These are phyloP conservation scores for Myopa testacea DNA, from an alignment of 2,888 invertebrate species.

Conservation along the genomic window DNA sequence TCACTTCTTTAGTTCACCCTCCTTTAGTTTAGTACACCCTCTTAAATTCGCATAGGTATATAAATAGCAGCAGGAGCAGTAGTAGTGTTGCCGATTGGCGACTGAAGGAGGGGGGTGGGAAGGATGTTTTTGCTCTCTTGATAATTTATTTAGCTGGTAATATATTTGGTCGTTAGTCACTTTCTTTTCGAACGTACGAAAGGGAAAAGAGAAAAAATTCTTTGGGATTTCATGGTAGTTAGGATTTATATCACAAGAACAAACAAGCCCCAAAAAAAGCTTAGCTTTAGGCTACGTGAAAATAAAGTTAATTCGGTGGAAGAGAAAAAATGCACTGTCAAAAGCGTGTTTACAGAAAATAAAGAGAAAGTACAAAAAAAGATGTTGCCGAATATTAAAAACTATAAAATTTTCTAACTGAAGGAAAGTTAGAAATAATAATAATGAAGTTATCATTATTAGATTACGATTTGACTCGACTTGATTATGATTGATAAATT, in stretches of 20 bases:
- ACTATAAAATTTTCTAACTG: too few relatives aligned
- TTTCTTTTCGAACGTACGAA: slow-evolving; percentile 16
- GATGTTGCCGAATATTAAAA: too few relatives aligned
- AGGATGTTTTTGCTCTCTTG: slow-evolving; percentile 9
- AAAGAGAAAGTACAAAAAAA: too few relatives aligned
- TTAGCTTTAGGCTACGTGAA: slow-evolving; percentile 6
- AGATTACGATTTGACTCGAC: too few relatives aligned
- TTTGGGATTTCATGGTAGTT: slow-evolving; percentile 7
- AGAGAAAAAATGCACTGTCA: not conserved
- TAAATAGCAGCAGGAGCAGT: slow-evolving; percentile 3
- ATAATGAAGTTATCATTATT: too few relatives aligned
- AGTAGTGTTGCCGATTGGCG: too few relatives aligned
- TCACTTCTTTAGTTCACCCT: slow-evolving; percentile 7
- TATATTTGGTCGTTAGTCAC: slow-evolving; percentile 35
- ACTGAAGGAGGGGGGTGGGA: not conserved
- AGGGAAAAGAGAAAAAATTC: not conserved
- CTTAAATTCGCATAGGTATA: not conserved
- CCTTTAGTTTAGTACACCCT: not conserved
- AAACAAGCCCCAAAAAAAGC: not conserved
- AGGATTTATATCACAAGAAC: slow-evolving; percentile 3
- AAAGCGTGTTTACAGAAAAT: not conserved
- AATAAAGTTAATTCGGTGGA: slow-evolving; percentile 10
- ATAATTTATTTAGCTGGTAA: slow-evolving; percentile 34
- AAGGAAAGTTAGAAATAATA: too few relatives aligned
- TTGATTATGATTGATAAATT: too few relatives aligned